Base-by-base conservation (phyloP, 2,888 invertebrate species). In the Cactoblastis cactorum region DNA sequence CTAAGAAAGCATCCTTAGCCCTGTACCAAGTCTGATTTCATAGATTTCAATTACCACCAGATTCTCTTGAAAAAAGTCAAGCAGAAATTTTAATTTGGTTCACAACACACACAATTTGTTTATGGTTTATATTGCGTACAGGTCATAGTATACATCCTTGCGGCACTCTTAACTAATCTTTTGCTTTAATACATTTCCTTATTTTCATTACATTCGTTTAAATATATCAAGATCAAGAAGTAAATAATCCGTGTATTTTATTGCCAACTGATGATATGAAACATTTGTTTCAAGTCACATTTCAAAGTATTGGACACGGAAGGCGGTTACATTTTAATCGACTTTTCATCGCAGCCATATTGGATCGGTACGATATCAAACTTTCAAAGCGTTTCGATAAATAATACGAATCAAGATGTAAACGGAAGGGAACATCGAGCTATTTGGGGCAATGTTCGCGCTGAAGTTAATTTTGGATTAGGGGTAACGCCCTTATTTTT, bases 401-500 rank as follows among this genome's bases (percentile, higher is more conserved):
- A 65, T 64, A 54, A n/a, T 57, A 58, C 65, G 53, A 56, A 63
- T 64, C 66, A 58, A 66, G 67, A 70, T 65, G 65, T 65, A 69
- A 68, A 65, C 74, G 70, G 64, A 63, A 63, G 61, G 67, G 71
- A 63, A 28, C 28, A 28, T 58, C 61, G 63, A 50, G 65, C 65
- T 73, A 70, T 74, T 70, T 65, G 58, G 60, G 56, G 58, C 56
- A 35, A 45, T 53, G 57, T 53, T n/a, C 49, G 50, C 51, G 45
- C 12, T 12, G 50, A 53, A 59, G 59, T 65, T 74, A 72, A 72
- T 67, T 75, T 67, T 54, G 59, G 69, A 65, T 50, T 56, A 62
- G 63, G 74, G 69, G 69, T 74, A 78, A 77, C 69, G 77, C 71
- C 74, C 74, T 70, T 74, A 56, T 68, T 69, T 65, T 62, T 53